Conservation (phyloP, 2,888 invertebrate species). For the Chirona hameri region DNA sequence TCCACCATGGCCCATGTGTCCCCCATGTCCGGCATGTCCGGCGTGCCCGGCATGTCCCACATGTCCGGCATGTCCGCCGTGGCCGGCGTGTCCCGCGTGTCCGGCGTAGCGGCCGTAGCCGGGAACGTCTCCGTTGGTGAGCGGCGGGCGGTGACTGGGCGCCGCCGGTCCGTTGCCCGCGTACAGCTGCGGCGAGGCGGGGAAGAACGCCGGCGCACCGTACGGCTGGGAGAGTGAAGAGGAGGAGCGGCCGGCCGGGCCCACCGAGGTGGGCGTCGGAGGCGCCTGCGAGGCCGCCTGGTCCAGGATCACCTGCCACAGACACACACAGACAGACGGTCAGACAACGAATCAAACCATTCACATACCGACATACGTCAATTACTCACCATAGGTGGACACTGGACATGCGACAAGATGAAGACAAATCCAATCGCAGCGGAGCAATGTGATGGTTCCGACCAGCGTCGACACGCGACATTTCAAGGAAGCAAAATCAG, state of each 20-base stretch:
- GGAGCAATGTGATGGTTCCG: too few relatives aligned
- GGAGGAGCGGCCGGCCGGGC: neutral
- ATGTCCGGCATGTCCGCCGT: too few relatives aligned
- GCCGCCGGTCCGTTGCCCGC: neutral
- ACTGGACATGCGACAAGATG: too few relatives aligned
- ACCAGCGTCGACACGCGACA: too few relatives aligned
- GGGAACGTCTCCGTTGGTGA: neutral
- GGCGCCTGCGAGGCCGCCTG: slow-evolving; percentile 8
- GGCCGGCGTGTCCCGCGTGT: neutral
- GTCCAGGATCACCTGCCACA: neutral
- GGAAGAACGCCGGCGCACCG: neutral
- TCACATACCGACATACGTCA: too few relatives aligned
- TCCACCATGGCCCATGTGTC: too few relatives aligned
- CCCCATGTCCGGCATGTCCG: too few relatives aligned
- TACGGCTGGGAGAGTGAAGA: slow-evolving; percentile 4
- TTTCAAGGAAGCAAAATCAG: too few relatives aligned
- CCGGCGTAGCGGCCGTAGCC: slow-evolving; percentile 4
- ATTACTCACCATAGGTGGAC: too few relatives aligned
- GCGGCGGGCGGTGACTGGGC: neutral
- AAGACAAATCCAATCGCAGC: too few relatives aligned
- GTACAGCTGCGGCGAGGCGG: slow-evolving; percentile 5
- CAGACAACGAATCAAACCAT: neutral
- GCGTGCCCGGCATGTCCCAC: too few relatives aligned
- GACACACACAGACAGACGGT: neutral
- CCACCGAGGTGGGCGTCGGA: neutral